Evolutionary conservation across 2,888 invertebrate species (phyloP), one percentile per base, ranked within the genome.

Genomic region (Hydriomena furcata): DNA sequence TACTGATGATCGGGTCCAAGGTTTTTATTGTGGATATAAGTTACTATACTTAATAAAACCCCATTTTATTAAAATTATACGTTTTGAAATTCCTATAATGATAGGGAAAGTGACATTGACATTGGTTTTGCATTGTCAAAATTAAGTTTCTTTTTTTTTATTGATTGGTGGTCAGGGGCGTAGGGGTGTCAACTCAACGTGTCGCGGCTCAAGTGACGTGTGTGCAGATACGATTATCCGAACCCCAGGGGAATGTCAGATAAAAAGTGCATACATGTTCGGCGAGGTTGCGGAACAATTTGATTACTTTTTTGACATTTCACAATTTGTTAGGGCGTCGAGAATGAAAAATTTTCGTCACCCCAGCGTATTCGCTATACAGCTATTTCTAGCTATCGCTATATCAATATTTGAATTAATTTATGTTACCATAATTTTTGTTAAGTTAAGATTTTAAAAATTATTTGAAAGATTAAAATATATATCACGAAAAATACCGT

Each of bases 1-100:
- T 78, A 69, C 72, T 73, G 73, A 82, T 79, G 55, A 73, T 55
- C 27, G 74, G 76, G 76, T 73, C 55, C 58, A 61, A 38, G 61
- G 71, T 76, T 76, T 79, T 74, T 89, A 86, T 89, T 88, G 77
- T 87, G 82, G 81, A 72, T 87, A 83, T 87, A 83, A 55, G 70
- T 88, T 84, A 80, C 85, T 51, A 43, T 46, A 11, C 21, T 41
- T 41, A 70, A 40, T 62, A 58, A 31, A 50, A 52, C 13, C 43
- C 7, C 34, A 25, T 10, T 35, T 31, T 25, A 4, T 49, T 58
- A 52, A 52, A 54, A 52, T 53, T 62, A 60, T 64, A 61, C 52
- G 60, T 69, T 71, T 68, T 51, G 42, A 60, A 58, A 64, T 52
- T 56, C 63, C 13, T 66, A 63, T 69, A 65, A 73, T 65, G 55